These are phyloP conservation scores for Pyrgus malvae DNA, from an alignment of 2,888 invertebrate genomes.

Conservation along the genomic window DNA sequence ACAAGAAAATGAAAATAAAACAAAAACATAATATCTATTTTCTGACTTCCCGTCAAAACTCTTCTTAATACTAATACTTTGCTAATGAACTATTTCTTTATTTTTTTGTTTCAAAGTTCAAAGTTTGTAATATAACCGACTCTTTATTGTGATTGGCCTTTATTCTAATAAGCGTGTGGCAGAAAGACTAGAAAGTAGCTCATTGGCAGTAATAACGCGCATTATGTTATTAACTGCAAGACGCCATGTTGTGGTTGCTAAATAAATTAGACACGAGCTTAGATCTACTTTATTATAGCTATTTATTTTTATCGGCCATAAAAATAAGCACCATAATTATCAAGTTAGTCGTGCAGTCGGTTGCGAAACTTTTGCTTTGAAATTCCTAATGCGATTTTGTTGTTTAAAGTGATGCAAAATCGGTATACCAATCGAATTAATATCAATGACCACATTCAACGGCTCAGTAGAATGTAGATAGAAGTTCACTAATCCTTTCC, in stretches of 20 bases:
- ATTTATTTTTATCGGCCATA: conserved; percentile 22
- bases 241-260: conserved; percentile 9
- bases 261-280: conserved; percentile 10
- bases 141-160: background rate
- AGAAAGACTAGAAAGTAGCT: conserved; percentile 4
- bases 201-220: background rate
- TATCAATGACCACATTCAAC: too few species aligned
- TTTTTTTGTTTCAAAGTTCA: too few species aligned
- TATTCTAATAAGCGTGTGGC: conserved; percentile 7
- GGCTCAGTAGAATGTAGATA: too few species aligned
- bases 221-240: conserved; percentile 17
- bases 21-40: too few species aligned
- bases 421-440: too few species aligned
- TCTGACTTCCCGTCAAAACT: too few species aligned
- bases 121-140: background rate
- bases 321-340: conserved; percentile 17
- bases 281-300: conserved; percentile 17
- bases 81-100: too few species aligned
- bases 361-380: conserved; percentile 1
- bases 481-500: too few species aligned
- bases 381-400: too few species aligned
- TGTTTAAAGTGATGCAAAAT: too few species aligned
- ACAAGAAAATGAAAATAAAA: too few species aligned
- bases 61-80: too few species aligned
- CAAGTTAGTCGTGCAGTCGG: conserved; percentile 4